Conservation (phyloP, 2,888 invertebrate genomes). For the Tinea semifulvella region DNA sequence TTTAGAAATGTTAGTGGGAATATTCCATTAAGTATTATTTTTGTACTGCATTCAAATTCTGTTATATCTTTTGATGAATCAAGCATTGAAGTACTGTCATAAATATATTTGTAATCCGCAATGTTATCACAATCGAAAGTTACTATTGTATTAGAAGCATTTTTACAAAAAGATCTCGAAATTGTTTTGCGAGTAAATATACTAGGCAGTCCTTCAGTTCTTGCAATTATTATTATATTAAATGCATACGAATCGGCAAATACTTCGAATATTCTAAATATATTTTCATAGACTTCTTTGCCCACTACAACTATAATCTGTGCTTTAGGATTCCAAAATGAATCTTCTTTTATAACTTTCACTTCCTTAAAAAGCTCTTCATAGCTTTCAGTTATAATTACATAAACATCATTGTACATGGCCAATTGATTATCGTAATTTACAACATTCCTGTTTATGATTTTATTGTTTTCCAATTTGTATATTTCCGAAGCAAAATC, state of each 20-base stretch:
- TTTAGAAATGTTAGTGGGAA: constrained; percentile 8
- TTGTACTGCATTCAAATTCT: neutral
- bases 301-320: neutral
- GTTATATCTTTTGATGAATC: neutral
- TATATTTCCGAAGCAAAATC: neutral
- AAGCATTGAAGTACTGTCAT: neutral
- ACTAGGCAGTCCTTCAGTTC: neutral
- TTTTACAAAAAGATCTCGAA: neutral
- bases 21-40: constrained; percentile 1
- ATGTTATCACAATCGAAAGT: neutral
- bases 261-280: neutral
- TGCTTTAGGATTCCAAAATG: constrained; percentile 13
- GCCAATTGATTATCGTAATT: neutral
- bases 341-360: neutral
- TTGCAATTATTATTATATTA: neutral
- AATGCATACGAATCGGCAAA: constrained; percentile 1
- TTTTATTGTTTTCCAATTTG: constrained; percentile 7
- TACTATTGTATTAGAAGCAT: neutral
- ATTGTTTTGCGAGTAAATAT: neutral
- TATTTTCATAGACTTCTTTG: neutral
- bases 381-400: neutral
- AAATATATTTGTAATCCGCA: neutral
- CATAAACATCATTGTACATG: constrained; percentile 10
- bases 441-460: constrained; percentile 5
- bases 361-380: neutral